These are phyloP conservation scores for Lepilemur septentrionalis DNA, from an alignment of 2,797 vertebrate species.

Conservation along the genomic window DNA sequence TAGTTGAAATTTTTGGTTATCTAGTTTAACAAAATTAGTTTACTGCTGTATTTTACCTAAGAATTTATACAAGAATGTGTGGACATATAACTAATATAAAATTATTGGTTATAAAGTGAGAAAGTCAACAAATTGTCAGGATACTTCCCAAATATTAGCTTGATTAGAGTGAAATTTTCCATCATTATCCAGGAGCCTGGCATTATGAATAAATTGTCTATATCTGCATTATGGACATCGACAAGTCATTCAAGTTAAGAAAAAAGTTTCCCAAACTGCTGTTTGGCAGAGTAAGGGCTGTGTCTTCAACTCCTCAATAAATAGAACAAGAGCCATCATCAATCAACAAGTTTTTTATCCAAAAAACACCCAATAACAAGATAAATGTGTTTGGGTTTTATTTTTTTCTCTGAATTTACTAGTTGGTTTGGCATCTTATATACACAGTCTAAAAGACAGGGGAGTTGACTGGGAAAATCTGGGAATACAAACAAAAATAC, in stretches of 20 bases:
- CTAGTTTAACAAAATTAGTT: background rate
- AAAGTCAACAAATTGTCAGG: background rate
- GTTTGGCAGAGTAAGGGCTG: background rate
- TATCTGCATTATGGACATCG: background rate
- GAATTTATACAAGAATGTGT: background rate
- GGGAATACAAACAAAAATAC: slow-evolving; percentile 57
- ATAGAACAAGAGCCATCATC: background rate
- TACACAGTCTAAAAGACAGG: background rate
- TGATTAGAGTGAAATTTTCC: background rate
- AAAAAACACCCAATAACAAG: slow-evolving; percentile 11
- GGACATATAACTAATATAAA: background rate
- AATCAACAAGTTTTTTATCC: slow-evolving; percentile 30
- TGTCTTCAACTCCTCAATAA: background rate
- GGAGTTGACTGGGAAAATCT: slow-evolving; percentile 38
- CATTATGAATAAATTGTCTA: slow-evolving; percentile 2
- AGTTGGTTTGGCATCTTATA: background rate
- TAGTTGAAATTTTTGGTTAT: background rate
- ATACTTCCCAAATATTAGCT: background rate
- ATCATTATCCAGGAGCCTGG: slow-evolving; percentile 1
- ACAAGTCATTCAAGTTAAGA: slow-evolving; percentile 17
- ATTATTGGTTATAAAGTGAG: slow-evolving; percentile 4
- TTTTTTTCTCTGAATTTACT: slow-evolving; percentile 30
- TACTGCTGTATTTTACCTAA: background rate
- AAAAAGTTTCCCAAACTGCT: slow-evolving; percentile 21
- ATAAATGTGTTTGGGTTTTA: background rate